These are phyloP conservation scores for Phaetusa simplex DNA, from an alignment of 2,113 vertebrate species.

Conservation along the genomic window DNA sequence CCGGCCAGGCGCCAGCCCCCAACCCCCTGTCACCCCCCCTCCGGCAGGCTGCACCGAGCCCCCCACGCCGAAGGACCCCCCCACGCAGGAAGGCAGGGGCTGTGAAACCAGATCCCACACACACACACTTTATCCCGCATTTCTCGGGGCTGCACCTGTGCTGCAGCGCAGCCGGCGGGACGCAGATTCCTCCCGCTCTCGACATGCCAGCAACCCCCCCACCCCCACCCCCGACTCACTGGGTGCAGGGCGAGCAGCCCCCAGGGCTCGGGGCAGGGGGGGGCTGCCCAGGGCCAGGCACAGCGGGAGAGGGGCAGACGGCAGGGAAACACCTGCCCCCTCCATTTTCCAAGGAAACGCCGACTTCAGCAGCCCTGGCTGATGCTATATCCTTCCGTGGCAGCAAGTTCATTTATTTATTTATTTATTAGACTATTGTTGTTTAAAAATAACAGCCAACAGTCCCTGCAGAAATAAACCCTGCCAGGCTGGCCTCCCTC, in stretches of 20 bases:
- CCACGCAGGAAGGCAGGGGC: rapidly evolving
- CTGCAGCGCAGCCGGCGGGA: background rate
- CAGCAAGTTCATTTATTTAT: background rate
- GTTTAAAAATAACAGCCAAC: background rate
- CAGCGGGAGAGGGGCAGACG: background rate
- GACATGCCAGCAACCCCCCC: background rate
- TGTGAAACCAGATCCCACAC: background rate
- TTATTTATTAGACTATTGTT: background rate
- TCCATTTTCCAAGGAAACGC: background rate
- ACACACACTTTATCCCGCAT: rapidly evolving
- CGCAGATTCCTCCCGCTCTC: background rate
- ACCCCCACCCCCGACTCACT: rapidly evolving
- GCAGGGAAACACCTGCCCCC: conserved; percentile 33
- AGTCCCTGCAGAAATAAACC: background rate
- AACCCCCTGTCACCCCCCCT: background rate
- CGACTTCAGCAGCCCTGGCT: background rate
- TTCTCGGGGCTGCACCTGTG: conserved; percentile 10
- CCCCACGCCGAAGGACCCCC: background rate
- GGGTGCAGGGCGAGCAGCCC: background rate
- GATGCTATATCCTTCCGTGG: background rate
- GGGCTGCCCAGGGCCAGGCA: background rate
- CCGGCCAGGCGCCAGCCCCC: background rate
- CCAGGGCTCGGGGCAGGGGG: too few relatives aligned
- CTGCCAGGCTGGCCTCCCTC: background rate
- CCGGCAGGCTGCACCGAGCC: background rate